phyloP scores from a whole-genome alignment of 1,140 invertebrate genomes.

The Drosophila lacertosa region DNA sequence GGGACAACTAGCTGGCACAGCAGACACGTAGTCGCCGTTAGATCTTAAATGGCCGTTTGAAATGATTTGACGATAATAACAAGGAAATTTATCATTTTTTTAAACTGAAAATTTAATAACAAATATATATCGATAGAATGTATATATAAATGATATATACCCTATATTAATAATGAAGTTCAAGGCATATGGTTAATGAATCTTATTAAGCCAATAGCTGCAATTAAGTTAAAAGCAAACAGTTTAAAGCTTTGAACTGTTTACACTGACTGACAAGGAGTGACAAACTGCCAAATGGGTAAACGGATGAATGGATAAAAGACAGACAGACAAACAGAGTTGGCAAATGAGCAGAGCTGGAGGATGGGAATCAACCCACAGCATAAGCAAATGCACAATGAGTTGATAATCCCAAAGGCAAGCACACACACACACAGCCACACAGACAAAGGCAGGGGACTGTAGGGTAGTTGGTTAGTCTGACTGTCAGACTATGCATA shows the following conservation, averaged over 20 bases:
- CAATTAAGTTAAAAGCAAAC: slow-evolving; percentile 50
- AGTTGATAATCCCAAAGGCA: slow-evolving; percentile 79
- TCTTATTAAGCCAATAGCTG: slow-evolving; percentile 39
- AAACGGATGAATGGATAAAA: slow-evolving; percentile 52
- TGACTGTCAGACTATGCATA: slow-evolving; percentile 44
- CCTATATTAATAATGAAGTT: slow-evolving; percentile 4
- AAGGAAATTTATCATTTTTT: slow-evolving; percentile 19
- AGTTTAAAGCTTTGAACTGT: slow-evolving; percentile 41
- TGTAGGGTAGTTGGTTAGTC: slow-evolving; percentile 30
- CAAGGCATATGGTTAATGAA: slow-evolving; percentile 10
- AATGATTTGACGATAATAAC: slow-evolving; percentile 7
- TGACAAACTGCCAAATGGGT: slow-evolving; percentile 44
- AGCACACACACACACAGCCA: slow-evolving; percentile 32
- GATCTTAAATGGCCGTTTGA: slow-evolving; percentile 45
- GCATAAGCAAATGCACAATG: slow-evolving; percentile 61
- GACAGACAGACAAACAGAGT: slow-evolving; percentile 6
- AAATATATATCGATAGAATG: no score
- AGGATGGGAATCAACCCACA: background rate
- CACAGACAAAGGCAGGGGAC: background rate
- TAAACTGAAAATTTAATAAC: background rate
- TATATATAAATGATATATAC: no score
- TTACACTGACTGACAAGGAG: slow-evolving; percentile 17
- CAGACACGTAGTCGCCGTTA: slow-evolving; percentile 65
- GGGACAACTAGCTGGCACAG: slow-evolving; percentile 22
- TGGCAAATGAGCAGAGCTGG: background rate